Conservation (phyloP, 2,888 invertebrate genomes). For the Escarpia spicata region DNA sequence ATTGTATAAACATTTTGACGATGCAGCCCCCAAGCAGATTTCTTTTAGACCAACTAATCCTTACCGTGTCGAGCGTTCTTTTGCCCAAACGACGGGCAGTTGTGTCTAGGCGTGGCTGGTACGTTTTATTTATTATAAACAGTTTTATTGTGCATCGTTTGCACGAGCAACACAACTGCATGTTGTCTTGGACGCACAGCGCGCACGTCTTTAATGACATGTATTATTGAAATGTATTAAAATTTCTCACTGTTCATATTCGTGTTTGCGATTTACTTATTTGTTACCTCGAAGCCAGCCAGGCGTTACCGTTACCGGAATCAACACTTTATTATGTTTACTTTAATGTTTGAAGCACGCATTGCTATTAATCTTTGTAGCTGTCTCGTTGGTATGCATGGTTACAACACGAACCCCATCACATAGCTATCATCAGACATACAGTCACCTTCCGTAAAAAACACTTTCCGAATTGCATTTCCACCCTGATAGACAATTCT, state of each 20-base stretch:
- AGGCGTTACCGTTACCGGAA: not conserved
- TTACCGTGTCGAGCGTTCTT: not conserved
- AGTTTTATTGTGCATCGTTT: not conserved
- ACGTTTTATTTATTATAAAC: not conserved
- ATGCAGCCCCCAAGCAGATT: not conserved
- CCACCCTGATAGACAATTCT: too few relatives aligned
- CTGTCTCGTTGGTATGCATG: too few relatives aligned
- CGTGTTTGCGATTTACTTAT: not conserved
- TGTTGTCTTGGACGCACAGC: not conserved
- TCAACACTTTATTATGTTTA: not conserved
- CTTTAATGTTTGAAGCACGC: too few relatives aligned
- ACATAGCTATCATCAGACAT: too few relatives aligned
- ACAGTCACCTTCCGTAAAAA: too few relatives aligned
- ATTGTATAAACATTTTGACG: not conserved
- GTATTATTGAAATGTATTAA: slow-evolving; percentile 16
- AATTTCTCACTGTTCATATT: not conserved
- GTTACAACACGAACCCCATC: too few relatives aligned
- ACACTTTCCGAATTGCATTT: too few relatives aligned
- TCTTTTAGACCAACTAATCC: not conserved
- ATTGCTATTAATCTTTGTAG: too few relatives aligned
- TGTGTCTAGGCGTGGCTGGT: not conserved
- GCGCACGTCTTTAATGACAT: not conserved
- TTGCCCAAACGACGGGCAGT: not conserved
- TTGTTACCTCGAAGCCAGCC: not conserved
- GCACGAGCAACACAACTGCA: not conserved